Percentiles rank a stretch among this genome's conserved stretches.
phyloP scores from a whole-genome alignment of 1,140 invertebrate genomes.

The Formica selysi region DNA sequence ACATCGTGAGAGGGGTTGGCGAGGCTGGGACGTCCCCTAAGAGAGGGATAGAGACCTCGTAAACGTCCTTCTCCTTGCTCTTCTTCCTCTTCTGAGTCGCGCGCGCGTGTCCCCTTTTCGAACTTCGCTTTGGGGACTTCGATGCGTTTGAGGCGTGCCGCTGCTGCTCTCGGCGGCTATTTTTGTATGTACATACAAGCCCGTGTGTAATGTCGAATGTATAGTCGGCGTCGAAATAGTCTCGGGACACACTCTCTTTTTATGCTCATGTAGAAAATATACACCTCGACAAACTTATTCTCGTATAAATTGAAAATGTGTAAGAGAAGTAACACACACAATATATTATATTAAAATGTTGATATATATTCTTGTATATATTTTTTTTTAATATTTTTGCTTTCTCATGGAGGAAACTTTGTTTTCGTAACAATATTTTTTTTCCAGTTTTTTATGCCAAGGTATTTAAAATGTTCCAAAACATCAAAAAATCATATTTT shows the following conservation, averaged over 20 bases:
- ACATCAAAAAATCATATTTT: too few species aligned
- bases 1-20: slow-evolving; percentile 29
- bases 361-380: background rate
- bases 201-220: slow-evolving; percentile 78
- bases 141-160: slow-evolving; percentile 70
- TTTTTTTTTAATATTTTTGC: too few species aligned
- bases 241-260: background rate
- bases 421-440: too few species aligned
- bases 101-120: slow-evolving; percentile 19
- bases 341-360: slow-evolving; percentile 20
- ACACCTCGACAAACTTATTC: slow-evolving; percentile 9
- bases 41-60: slow-evolving; percentile 34
- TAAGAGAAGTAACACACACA: background rate
- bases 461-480: too few species aligned
- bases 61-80: slow-evolving; percentile 19
- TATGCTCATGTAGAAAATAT: background rate
- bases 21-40: slow-evolving; percentile 14
- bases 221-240: slow-evolving; percentile 36
- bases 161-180: slow-evolving; percentile 70
- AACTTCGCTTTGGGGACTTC: slow-evolving; percentile 45
- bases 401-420: too few species aligned
- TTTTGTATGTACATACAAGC: slow-evolving; percentile 74
- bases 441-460: too few species aligned
- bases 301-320: slow-evolving; percentile 16
- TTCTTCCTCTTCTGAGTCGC: background rate